A percentile compares a stretch with the other conserved stretches of the same genome.
Conservation (phyloP, 2,888 invertebrate genomes). For the Sinohyriopsis cumingii region DNA sequence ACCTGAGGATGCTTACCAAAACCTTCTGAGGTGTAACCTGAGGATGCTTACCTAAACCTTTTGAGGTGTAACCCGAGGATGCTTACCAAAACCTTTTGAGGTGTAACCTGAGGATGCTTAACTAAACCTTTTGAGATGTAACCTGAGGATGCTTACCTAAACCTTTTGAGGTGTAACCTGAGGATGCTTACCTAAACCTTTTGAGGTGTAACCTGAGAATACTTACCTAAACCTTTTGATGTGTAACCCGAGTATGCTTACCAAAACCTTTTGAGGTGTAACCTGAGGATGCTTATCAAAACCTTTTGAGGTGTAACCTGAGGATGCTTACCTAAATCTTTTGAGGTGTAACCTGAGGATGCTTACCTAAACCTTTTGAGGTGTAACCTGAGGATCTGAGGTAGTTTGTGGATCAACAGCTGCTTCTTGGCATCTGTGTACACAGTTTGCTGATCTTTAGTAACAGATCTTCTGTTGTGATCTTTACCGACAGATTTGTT, state of each 20-base stretch:
- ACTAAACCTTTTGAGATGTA: conserved; percentile 71
- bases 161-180: conserved; percentile 69
- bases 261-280: conserved; percentile 71
- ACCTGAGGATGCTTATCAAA: conserved; percentile 66
- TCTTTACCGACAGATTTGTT: no score
- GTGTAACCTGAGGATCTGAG: conserved; percentile 68
- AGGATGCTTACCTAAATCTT: conserved; percentile 68
- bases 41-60: conserved; percentile 68
- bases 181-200: conserved; percentile 68
- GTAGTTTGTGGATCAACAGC: conserved; percentile 61
- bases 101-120: conserved; percentile 67
- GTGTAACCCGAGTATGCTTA: conserved; percentile 68
- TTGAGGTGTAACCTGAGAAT: conserved; percentile 70
- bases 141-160: conserved; percentile 66
- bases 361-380: conserved; percentile 69
- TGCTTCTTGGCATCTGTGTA: conserved; percentile 64
- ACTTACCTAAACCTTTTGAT: conserved; percentile 69
- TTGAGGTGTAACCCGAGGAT: conserved; percentile 70
- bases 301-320: conserved; percentile 69
- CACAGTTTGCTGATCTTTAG: conserved; percentile 10
- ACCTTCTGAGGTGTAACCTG: conserved; percentile 69
- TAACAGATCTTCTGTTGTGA: no score
- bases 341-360: conserved; percentile 59
- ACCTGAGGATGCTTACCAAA: conserved; percentile 66
- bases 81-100: conserved; percentile 69